phyloP scores from a whole-genome alignment of 2,888 invertebrate species.

The Lamellibrachia satsuma region DNA sequence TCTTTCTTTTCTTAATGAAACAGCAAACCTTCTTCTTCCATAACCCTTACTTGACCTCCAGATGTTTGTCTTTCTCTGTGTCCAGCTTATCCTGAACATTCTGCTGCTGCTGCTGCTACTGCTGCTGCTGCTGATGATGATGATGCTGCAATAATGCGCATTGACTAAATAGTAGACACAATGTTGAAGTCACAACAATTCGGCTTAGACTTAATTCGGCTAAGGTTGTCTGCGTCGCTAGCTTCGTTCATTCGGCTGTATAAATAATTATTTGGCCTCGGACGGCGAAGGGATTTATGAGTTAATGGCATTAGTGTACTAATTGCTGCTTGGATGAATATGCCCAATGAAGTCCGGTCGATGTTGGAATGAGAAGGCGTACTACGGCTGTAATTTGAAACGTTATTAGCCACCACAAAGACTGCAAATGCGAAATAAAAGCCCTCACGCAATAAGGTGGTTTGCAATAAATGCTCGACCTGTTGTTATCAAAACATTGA shows the following conservation, averaged over 20 bases:
- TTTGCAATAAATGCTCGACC: neutral
- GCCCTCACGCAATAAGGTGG: neutral
- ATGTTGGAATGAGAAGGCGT: neutral
- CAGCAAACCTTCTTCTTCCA: too few species aligned
- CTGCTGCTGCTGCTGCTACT: too few species aligned
- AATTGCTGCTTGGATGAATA: neutral
- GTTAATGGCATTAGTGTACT: neutral
- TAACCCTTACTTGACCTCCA: too few species aligned
- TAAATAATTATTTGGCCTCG: neutral
- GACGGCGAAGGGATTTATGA: slow-evolving; percentile 7
- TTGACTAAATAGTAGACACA: neutral
- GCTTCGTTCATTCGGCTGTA: neutral
- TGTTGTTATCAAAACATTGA: neutral
- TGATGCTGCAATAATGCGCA: neutral
- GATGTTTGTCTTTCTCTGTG: too few species aligned
- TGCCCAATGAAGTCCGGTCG: neutral
- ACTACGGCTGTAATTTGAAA: neutral
- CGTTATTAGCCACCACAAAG: neutral
- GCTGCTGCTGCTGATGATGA: too few species aligned
- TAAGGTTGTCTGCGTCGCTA: neutral
- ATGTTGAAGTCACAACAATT: neutral
- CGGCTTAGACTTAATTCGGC: neutral
- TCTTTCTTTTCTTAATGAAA: too few species aligned
- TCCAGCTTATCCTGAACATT: too few species aligned
- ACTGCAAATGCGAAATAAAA: neutral